These are phyloP conservation scores for Erannis defoliaria DNA, from an alignment of 2,888 invertebrate species.

Conservation along the genomic window DNA sequence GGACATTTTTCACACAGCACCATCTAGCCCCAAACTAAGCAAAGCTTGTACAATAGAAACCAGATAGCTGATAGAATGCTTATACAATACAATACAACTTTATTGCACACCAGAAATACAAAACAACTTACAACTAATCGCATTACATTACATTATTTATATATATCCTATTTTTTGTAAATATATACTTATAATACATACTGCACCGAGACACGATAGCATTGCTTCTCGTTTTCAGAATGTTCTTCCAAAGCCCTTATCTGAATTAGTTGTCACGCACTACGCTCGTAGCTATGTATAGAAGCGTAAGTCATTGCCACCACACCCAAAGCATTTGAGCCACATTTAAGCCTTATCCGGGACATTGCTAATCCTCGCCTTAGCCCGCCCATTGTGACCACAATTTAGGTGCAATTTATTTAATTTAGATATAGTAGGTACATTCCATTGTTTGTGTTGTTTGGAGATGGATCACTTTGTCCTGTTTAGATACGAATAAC, in stretches of 20 bases:
- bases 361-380: slow-evolving; percentile 39
- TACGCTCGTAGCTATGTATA: background rate
- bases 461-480: slow-evolving; percentile 22
- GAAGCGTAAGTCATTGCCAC: slow-evolving; percentile 18
- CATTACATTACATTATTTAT: too few relatives aligned
- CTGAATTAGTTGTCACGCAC: background rate
- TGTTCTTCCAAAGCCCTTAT: slow-evolving; percentile 5
- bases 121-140: too few relatives aligned
- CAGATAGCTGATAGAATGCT: too few relatives aligned
- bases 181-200: too few relatives aligned
- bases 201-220: too few relatives aligned
- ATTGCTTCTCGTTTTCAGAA: background rate
- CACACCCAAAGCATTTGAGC: slow-evolving; percentile 23
- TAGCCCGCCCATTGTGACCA: slow-evolving; percentile 36
- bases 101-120: too few relatives aligned
- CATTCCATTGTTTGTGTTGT: slow-evolving; percentile 28
- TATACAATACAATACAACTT: too few relatives aligned
- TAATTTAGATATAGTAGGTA: slow-evolving; percentile 31
- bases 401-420: slow-evolving; percentile 36
- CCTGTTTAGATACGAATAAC: slow-evolving; percentile 9
- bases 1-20: too few relatives aligned
- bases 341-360: slow-evolving; percentile 45
- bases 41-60: too few relatives aligned
- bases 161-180: too few relatives aligned
- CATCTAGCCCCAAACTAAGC: too few relatives aligned